Base-by-base conservation (phyloP, 1,140 invertebrate genomes). In the Aporrectodea caliginosa region DNA sequence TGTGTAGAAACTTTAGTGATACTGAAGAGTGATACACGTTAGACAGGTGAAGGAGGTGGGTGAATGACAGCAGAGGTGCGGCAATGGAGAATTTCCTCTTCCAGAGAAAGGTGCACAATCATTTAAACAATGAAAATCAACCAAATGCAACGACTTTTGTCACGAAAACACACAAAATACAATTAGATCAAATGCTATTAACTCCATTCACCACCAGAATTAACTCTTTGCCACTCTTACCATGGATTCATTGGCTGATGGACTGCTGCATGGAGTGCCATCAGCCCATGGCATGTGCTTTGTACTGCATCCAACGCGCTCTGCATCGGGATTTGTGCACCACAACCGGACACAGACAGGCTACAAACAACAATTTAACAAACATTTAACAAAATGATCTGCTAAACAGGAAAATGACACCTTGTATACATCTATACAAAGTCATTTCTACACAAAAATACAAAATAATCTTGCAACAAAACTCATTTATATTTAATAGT, bases 261-360 rank as follows among this genome's bases (percentile, higher is more conserved):
- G 32, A 6, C 35, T 87, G 16, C 89, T 90, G 87, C 95, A 97
- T 0, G 89, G 85, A 2, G 95, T 97, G 14, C 95, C 95, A 85
- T 98, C 95, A 0, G 95, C 95, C 95, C 94, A 96, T 0, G 95
- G 95, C 91, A 95, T 92, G 82, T 94, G 92, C 81, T 93, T 92
- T 1, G 94, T 95, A 34, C 91, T 90, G 86, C 95, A 97, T 0
- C 92, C 73, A 2, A 30, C 29, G 58, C 58, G n/a, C 43, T 68
- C 43, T 43, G 29, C 22, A 0, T 69, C 74, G 1, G 70, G 2
- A 29, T 90, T 91, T 22, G 92, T 94, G 86, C 95, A 97, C 94
- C 94, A 97, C 68, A 97, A 88, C 79, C 90, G 89, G 81, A 91
- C 91, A 89, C 95, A 97, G 35, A 90, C 90, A 83, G 92, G 91